Base-by-base conservation (phyloP, 2,797 vertebrate species). In the Rhinichthys osculus region DNA sequence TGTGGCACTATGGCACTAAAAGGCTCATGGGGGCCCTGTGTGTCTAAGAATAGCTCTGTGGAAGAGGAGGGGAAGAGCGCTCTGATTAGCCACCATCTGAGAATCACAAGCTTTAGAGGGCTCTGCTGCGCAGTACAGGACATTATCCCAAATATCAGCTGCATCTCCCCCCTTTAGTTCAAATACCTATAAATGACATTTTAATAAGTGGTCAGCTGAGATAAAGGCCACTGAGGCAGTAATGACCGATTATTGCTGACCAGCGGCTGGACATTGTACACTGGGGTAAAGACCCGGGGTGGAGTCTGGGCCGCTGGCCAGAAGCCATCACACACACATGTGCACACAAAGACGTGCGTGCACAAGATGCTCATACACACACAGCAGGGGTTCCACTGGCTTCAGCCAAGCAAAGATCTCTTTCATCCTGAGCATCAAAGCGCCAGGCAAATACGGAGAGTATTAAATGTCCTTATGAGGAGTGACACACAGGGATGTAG, bases 391-490 rank as follows among this genome's bases (percentile, higher is more conserved):
- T 89, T 78, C 86, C 85, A 69, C 59, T 82, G 89, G 77, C 83
- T 89, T 87, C 76, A 73, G 76, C 78, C 87, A 80, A 81, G 86
- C 84, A 84, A 85, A 85, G 79, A 78, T 47, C 86, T 87, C 89
- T 91, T 91, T 91, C 87, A 91, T 90, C 88, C 83, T n/a, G 57
- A 84, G 52, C 87, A 91, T 91, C 89, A 91, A 90, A 88, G 88
- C 54, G n/a, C 78, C 52, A 76, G 85, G 16, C 84, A 67, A 79
- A 80, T 87, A 84, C 78, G 85, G 67, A 78, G 70, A 83, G 89
- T 90, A 90, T 89, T 88, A 89, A 88, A 91, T 89, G 88, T 91
- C 90, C 87, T 88, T 81, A 88, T 87, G 89, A 90, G 82, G 82
- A 85, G 76, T 82, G 44, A 87, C 88, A 80, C 76, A 66, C 67